Conservation (phyloP, 2,797 vertebrate genomes). For the Sebastes miniatus region DNA sequence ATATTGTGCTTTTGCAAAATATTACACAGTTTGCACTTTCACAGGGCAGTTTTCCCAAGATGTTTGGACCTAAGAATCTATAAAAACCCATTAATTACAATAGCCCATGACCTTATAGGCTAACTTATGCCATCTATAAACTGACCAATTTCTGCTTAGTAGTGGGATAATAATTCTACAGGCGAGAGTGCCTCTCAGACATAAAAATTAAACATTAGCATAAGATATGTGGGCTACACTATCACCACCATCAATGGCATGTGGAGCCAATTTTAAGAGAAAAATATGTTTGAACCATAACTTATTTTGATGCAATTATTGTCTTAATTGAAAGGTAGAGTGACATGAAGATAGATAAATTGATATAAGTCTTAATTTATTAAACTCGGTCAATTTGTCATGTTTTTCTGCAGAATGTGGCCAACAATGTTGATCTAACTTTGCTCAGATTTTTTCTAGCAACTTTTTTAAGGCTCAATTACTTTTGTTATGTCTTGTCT, state of each 20-base stretch:
- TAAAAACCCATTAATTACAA: constrained; percentile 47
- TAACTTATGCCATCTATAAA: constrained; percentile 34
- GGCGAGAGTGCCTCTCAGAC: neutral
- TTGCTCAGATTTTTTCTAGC: neutral
- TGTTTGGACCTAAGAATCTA: constrained; percentile 9
- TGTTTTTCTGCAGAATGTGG: neutral
- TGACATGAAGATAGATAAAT: neutral
- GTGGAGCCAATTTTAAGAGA: neutral
- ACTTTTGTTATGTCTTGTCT: too few species aligned
- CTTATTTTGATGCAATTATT: neutral
- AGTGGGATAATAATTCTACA: constrained; percentile 10
- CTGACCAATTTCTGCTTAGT: constrained; percentile 39
- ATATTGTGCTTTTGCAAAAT: constrained; percentile 29
- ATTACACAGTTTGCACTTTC: constrained; percentile 43
- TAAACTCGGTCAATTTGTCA: neutral
- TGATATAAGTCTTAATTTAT: neutral
- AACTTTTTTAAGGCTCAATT: neutral
- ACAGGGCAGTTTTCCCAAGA: constrained; percentile 33
- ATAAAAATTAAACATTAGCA: constrained; percentile 9
- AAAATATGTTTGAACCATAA: neutral
- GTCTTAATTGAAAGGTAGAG: neutral
- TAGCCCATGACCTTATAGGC: constrained; percentile 26
- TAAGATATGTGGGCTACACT: neutral
- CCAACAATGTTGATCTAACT: neutral
- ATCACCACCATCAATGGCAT: neutral